Evolutionary conservation across 2,797 vertebrate genomes (phyloP).

Genomic region (Hemitrygon akajei): DNA sequence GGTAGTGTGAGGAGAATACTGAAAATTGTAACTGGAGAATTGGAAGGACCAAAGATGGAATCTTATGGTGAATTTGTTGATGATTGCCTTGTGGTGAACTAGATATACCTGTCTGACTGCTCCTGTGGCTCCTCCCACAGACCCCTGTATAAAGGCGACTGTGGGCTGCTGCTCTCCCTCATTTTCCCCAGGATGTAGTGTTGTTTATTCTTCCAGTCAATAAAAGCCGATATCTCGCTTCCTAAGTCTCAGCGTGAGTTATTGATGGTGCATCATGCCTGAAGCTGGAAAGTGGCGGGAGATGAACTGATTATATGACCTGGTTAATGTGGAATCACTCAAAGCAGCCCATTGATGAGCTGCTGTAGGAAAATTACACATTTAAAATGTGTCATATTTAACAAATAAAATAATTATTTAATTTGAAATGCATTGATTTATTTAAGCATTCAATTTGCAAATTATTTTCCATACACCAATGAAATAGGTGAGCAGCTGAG

Average conservation of each 20-base stretch:
- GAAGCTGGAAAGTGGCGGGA: too few relatives aligned
- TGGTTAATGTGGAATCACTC: background rate
- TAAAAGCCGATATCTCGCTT: too few relatives aligned
- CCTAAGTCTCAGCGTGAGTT: too few relatives aligned
- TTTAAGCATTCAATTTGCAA: background rate
- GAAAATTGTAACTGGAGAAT: background rate
- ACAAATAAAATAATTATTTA: slow-evolving; percentile 7
- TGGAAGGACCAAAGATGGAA: background rate
- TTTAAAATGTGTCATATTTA: background rate
- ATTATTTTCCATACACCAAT: background rate
- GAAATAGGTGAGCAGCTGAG: background rate
- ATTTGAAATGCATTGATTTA: background rate
- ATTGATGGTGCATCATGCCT: too few relatives aligned
- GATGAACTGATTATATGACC: background rate
- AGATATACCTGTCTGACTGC: too few relatives aligned
- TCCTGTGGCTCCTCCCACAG: too few relatives aligned
- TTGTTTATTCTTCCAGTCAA: too few relatives aligned
- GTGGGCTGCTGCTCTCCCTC: too few relatives aligned
- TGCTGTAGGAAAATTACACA: background rate
- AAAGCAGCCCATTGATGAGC: background rate
- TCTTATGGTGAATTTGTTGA: background rate
- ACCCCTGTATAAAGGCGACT: too few relatives aligned
- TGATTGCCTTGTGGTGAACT: too few relatives aligned
- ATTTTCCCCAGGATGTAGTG: too few relatives aligned
- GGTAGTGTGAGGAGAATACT: background rate